Conservation (phyloP, 2,888 invertebrate genomes). For the Netelia melanura region DNA sequence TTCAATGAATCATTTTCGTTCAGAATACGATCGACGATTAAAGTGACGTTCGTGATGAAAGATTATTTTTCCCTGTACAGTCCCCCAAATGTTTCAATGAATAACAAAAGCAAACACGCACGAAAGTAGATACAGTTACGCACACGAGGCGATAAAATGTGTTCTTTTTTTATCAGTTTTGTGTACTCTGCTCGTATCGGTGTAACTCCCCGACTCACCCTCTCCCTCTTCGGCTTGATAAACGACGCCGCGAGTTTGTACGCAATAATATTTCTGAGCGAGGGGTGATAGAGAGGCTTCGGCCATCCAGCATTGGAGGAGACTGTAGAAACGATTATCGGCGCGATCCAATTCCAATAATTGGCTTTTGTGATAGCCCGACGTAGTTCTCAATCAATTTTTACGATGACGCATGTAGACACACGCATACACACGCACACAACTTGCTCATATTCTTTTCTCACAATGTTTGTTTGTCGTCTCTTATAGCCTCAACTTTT, state of each 20-base stretch:
- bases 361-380: constrained; percentile 56
- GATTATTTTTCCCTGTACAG: too few species aligned
- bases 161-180: constrained; percentile 41
- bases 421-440: not conserved
- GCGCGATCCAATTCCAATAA: constrained; percentile 65
- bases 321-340: constrained; percentile 62
- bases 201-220: constrained; percentile 56
- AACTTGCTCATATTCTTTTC: constrained; percentile 33
- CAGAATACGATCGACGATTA: too few species aligned
- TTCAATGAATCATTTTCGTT: too few species aligned
- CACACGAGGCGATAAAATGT: constrained; percentile 30
- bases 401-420: constrained; percentile 55
- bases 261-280: constrained; percentile 26
- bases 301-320: not conserved
- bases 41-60: too few species aligned
- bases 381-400: constrained; percentile 61
- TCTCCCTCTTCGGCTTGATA: constrained; percentile 36
- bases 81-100: too few species aligned
- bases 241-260: constrained; percentile 53
- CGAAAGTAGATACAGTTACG: not conserved
- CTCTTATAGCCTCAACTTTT: constrained; percentile 31
- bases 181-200: constrained; percentile 37
- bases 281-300: constrained; percentile 11
- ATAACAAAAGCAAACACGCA: too few species aligned
- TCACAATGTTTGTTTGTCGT: constrained; percentile 8